Evolutionary conservation across 2,888 invertebrate genomes (phyloP).

Genomic region (Tetragnatha montana): DNA sequence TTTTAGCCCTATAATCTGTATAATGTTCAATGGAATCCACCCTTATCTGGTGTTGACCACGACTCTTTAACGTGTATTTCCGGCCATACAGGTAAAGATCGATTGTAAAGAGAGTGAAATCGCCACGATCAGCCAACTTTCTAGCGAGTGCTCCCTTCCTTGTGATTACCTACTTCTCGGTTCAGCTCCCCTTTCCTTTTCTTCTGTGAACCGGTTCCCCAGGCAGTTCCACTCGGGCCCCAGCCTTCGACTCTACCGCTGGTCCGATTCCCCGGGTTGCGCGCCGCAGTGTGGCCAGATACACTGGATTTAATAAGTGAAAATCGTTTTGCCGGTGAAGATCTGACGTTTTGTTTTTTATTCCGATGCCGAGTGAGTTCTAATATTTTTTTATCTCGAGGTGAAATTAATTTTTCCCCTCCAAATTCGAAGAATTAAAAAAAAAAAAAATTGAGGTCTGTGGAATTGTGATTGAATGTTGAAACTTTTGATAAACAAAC

Average conservation of each 20-base stretch:
- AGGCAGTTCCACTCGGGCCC: neutral
- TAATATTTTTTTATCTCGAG: too few relatives aligned
- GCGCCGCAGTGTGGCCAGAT: neutral
- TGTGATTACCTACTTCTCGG: conserved; percentile 64
- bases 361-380: too few relatives aligned
- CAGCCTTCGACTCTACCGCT: neutral
- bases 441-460: too few relatives aligned
- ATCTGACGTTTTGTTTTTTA: too few relatives aligned
- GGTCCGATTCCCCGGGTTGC: neutral
- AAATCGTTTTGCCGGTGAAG: neutral
- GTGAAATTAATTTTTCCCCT: neutral
- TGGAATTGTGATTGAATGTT: too few relatives aligned
- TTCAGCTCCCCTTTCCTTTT: conserved; percentile 65
- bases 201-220: conserved; percentile 58
- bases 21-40: too few relatives aligned
- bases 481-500: too few relatives aligned
- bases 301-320: neutral
- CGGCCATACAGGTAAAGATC: conserved; percentile 3
- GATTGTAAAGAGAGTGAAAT: conserved; percentile 21
- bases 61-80: neutral
- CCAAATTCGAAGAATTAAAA: neutral
- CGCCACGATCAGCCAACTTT: conserved; percentile 29
- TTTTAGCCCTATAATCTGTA: too few relatives aligned
- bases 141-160: conserved; percentile 31
- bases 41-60: too few relatives aligned